A percentile compares a stretch with the other conserved stretches of the same genome.
These are phyloP conservation scores for Sakesphorus luctuosus DNA, from an alignment of 2,113 vertebrate species.

Conservation along the genomic window DNA sequence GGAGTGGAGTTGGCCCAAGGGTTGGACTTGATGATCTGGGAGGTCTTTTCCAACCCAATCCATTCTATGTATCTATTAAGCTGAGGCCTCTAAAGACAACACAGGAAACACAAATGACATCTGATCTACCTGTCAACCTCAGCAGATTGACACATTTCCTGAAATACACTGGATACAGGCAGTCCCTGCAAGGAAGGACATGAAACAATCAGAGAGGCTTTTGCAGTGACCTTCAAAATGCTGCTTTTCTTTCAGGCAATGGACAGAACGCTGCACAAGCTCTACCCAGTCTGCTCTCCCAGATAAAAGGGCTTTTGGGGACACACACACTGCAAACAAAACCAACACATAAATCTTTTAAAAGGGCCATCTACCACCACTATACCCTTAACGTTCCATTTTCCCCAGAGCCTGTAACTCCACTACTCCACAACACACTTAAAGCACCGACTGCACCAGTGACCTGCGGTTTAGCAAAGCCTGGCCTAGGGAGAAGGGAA, in stretches of 20 bases:
- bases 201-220: neutral
- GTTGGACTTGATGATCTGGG: too few species aligned
- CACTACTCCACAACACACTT: neutral
- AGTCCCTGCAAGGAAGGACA: neutral
- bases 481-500: neutral
- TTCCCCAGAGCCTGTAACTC: neutral
- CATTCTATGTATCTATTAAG: neutral
- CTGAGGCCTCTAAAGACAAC: neutral
- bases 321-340: neutral
- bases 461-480: neutral
- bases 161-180: neutral
- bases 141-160: neutral
- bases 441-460: neutral
- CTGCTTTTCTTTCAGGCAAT: neutral
- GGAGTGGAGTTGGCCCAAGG: too few species aligned
- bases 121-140: neutral
- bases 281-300: neutral
- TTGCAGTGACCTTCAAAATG: neutral
- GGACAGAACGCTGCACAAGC: neutral
- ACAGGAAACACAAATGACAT: neutral
- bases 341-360: fast-evolving
- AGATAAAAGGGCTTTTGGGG: neutral
- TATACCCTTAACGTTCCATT: neutral
- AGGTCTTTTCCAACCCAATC: too few species aligned
- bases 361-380: neutral